Percentiles rank a stretch among this genome's conserved stretches.
phyloP scores from a whole-genome alignment of 2,113 vertebrate genomes.

The Percina caprodes region DNA sequence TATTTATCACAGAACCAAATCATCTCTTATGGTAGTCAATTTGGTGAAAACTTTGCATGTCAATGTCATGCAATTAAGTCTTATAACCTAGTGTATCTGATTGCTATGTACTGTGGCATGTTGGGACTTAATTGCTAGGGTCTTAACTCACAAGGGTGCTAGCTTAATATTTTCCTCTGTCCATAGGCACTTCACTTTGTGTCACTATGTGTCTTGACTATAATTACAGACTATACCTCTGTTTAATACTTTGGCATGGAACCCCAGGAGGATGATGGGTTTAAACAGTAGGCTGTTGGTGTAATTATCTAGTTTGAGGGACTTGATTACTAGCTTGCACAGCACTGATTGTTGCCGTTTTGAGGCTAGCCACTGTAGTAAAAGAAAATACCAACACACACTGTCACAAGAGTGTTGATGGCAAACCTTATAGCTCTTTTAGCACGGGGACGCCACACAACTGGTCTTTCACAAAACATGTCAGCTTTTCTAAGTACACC shows the following conservation, averaged over 20 bases:
- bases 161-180: conserved; percentile 52
- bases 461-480: conserved; percentile 5
- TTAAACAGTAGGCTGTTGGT: conserved; percentile 48
- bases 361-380: not conserved
- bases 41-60: conserved; percentile 46
- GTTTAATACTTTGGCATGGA: conserved; percentile 50
- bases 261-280: conserved; percentile 59
- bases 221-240: conserved; percentile 68
- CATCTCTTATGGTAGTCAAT: conserved; percentile 64
- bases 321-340: conserved; percentile 52
- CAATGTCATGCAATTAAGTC: conserved; percentile 61
- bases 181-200: conserved; percentile 33
- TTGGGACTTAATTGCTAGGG: conserved; percentile 54
- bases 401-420: not conserved
- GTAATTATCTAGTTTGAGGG: conserved; percentile 64
- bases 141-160: conserved; percentile 41
- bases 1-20: conserved; percentile 56
- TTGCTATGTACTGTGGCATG: conserved; percentile 48
- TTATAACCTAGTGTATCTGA: conserved; percentile 37
- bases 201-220: conserved; percentile 32
- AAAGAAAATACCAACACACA: conserved; percentile 29
- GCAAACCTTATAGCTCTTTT: not conserved
- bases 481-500: conserved; percentile 3
- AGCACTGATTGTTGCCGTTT: conserved; percentile 29
- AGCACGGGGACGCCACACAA: not conserved